Conservation (phyloP, 2,888 invertebrate species). For the Synanthedon tipuliformis region DNA sequence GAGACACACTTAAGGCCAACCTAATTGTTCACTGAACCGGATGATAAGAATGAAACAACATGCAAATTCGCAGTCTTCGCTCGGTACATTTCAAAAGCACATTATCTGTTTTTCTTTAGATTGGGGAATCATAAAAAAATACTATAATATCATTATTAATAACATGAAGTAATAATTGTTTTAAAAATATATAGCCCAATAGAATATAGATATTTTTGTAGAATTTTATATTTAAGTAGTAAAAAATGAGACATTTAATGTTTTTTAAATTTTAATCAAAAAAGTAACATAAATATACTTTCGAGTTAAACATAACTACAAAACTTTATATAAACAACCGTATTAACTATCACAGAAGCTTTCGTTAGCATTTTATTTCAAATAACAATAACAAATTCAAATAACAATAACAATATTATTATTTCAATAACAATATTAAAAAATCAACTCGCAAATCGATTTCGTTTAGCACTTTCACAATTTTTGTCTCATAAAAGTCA, state of each 20-base stretch:
- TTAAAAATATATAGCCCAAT: neutral
- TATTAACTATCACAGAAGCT: constrained; percentile 48
- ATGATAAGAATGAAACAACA: constrained; percentile 1
- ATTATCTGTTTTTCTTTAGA: too few relatives aligned
- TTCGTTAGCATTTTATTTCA: constrained; percentile 12
- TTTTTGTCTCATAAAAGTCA: constrained; percentile 7
- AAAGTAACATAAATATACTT: constrained; percentile 18
- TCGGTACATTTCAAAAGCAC: too few relatives aligned
- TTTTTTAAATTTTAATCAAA: constrained; percentile 15
- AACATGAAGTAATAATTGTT: neutral
- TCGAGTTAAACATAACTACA: too few relatives aligned
- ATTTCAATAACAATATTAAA: constrained; percentile 2
- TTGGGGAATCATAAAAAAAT: neutral
- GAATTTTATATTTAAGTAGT: neutral
- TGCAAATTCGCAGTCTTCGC: too few relatives aligned
- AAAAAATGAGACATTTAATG: neutral
- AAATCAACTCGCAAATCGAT: constrained; percentile 10
- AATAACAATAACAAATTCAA: constrained; percentile 1
- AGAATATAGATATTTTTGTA: neutral
- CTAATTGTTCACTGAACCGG: constrained; percentile 28
- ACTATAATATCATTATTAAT: neutral
- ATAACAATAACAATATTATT: constrained; percentile 3
- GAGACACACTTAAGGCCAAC: constrained; percentile 24
- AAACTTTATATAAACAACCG: constrained; percentile 9
- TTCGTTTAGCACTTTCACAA: constrained; percentile 20